A percentile compares a stretch with the other conserved stretches of the same genome.
Conservation (phyloP, 2,888 invertebrate species). For the Melieria picta region DNA sequence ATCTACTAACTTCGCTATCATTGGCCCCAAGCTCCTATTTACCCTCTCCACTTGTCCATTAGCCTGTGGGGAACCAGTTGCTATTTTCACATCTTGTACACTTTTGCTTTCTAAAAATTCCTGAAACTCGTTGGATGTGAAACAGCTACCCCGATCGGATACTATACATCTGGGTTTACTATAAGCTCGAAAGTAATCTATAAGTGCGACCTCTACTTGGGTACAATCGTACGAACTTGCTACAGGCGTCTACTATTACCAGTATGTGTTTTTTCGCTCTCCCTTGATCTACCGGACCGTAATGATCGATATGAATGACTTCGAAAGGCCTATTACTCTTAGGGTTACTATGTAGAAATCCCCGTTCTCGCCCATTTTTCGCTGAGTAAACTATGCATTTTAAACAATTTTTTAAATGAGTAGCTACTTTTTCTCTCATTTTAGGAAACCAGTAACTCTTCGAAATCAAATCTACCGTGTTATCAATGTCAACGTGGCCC, state of each 20-base stretch:
- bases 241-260: not conserved
- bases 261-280: slow-evolving; percentile 30
- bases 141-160: slow-evolving; percentile 14
- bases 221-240: slow-evolving; percentile 17
- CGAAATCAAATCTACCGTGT: slow-evolving; percentile 27
- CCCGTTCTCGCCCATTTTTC: slow-evolving; percentile 26
- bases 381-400: slow-evolving; percentile 36
- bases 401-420: slow-evolving; percentile 33
- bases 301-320: slow-evolving; percentile 33
- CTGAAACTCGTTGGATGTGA: slow-evolving; percentile 43
- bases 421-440: slow-evolving; percentile 11
- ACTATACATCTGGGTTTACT: slow-evolving; percentile 30
- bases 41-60: too few species aligned
- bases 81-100: slow-evolving; percentile 36
- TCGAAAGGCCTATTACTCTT: slow-evolving; percentile 30
- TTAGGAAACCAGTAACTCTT: slow-evolving; percentile 34
- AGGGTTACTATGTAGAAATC: slow-evolving; percentile 31
- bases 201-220: slow-evolving; percentile 30
- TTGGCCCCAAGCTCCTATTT: too few species aligned
- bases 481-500: slow-evolving; percentile 35
- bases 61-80: too few species aligned
- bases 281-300: slow-evolving; percentile 31
- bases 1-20: slow-evolving; percentile 33
- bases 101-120: slow-evolving; percentile 34
- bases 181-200: slow-evolving; percentile 42